These are phyloP conservation scores for Guaruba guarouba DNA, from an alignment of 2,113 vertebrate species.

Conservation along the genomic window DNA sequence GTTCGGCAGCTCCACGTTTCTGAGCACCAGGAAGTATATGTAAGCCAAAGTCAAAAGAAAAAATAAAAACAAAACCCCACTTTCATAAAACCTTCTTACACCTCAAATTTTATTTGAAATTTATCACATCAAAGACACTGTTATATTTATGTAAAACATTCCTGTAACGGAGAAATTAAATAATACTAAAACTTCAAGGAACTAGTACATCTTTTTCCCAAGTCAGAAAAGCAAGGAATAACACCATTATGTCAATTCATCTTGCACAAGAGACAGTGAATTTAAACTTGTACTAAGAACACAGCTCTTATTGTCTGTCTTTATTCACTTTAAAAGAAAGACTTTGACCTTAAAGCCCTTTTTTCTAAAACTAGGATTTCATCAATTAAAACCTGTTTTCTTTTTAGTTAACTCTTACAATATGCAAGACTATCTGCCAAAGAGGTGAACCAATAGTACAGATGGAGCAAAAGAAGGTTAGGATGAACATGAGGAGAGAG, in stretches of 20 bases:
- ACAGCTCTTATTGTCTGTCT: not conserved
- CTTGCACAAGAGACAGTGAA: not conserved
- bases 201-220: not conserved
- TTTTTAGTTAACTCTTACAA: not conserved
- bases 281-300: slow-evolving; percentile 11
- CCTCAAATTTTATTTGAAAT: not conserved
- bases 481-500: not conserved
- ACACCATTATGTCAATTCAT: not conserved
- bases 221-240: slow-evolving; percentile 8
- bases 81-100: not conserved
- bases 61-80: not conserved
- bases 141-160: not conserved
- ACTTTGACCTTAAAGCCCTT: slow-evolving; percentile 40
- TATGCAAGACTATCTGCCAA: not conserved
- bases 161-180: not conserved
- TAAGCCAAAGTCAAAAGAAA: not conserved
- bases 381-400: slow-evolving; percentile 17
- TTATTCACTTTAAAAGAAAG: not conserved
- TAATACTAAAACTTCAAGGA: not conserved
- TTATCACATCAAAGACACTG: not conserved
- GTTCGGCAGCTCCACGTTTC: not conserved
- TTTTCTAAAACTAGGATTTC: not conserved
- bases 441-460: not conserved
- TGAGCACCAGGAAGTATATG: not conserved
- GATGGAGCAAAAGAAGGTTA: not conserved